phyloP scores from a whole-genome alignment of 2,888 invertebrate species.

The Micoletzkya japonica region DNA sequence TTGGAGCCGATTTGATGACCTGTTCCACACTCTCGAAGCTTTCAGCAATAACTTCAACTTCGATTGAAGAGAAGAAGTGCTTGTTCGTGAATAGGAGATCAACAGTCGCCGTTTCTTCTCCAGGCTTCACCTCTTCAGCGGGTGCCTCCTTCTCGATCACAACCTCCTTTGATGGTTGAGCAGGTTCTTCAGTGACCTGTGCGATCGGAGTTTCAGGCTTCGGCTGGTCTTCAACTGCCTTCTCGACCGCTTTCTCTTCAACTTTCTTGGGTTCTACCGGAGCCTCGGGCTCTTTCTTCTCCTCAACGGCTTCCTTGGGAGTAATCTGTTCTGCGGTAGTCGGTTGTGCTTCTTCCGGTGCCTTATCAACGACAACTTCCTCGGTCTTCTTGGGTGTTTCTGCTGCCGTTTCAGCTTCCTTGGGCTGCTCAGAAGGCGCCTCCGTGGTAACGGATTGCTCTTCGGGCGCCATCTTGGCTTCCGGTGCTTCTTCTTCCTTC shows the following conservation, averaged over 20 bases:
- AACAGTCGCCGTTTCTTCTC: conserved; percentile 1
- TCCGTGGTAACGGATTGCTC: conserved; percentile 10
- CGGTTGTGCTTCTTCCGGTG: not conserved
- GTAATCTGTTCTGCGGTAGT: conserved; percentile 1
- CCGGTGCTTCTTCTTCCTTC: conserved; percentile 2
- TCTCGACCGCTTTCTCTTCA: conserved; percentile 4
- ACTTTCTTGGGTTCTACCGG: conserved; percentile 20
- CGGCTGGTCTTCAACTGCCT: conserved; percentile 13
- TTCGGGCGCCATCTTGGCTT: conserved; percentile 17
- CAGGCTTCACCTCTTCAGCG: not conserved
- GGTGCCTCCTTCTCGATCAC: conserved; percentile 28
- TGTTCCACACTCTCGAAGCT: conserved; percentile 17
- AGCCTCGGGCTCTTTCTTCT: conserved; percentile 10
- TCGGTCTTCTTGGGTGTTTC: not conserved
- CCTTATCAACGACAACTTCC: not conserved
- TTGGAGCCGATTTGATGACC: not conserved
- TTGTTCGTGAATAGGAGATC: conserved; percentile 27
- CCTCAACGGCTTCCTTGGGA: not conserved
- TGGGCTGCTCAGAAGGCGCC: not conserved
- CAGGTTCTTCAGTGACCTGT: not conserved
- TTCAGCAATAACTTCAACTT: conserved; percentile 31
- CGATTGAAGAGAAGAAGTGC: conserved; percentile 25
- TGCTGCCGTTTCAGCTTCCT: not conserved
- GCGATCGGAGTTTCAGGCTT: not conserved
- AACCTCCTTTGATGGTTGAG: conserved; percentile 11